Evolutionary conservation across 2,113 vertebrate species (phyloP).

Genomic region (Okapia johnstoni): DNA sequence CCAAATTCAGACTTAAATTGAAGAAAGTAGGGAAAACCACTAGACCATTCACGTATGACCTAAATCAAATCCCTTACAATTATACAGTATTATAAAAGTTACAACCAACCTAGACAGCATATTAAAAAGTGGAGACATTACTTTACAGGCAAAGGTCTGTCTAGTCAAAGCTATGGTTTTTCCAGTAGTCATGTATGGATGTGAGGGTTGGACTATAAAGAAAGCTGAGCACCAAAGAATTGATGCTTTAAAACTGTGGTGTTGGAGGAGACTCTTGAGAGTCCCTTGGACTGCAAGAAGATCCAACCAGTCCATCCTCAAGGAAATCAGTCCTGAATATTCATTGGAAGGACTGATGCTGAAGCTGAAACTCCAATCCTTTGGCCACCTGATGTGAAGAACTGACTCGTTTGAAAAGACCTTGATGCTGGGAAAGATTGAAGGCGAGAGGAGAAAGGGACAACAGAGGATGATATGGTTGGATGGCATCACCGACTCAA

Average conservation of each 20-base stretch:
- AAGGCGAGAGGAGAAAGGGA: no score
- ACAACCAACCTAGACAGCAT: background rate
- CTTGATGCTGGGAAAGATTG: no score
- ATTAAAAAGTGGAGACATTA: background rate
- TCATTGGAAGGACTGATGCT: background rate
- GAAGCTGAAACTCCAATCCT: background rate
- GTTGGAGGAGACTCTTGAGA: background rate
- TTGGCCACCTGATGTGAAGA: background rate
- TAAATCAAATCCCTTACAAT: background rate
- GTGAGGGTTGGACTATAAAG: background rate
- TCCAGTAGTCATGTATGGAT: background rate
- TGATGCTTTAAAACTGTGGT: background rate
- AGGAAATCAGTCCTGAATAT: background rate
- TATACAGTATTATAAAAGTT: background rate
- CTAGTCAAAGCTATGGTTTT: background rate
- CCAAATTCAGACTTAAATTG: background rate
- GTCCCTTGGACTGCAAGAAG: background rate
- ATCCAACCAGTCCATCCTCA: background rate
- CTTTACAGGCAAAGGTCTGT: background rate
- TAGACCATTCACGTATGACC: background rate
- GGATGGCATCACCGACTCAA: no score
- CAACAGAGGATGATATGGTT: no score
- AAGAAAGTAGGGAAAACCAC: background rate
- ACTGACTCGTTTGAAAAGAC: background rate
- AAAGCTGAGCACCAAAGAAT: background rate